phyloP scores from a whole-genome alignment of 2,797 vertebrate genomes.

The Botia almorhae region DNA sequence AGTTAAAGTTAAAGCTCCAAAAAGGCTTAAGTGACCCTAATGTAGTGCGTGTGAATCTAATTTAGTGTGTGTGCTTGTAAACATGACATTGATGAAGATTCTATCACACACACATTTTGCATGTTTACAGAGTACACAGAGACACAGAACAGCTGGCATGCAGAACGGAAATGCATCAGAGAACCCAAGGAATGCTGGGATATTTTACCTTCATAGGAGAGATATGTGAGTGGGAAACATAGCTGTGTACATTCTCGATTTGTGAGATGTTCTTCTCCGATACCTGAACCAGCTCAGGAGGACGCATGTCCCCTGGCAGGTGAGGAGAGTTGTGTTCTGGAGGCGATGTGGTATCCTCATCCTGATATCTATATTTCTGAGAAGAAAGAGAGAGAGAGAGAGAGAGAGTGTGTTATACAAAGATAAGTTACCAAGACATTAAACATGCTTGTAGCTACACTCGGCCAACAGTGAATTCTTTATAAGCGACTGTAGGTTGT shows the following conservation, averaged over 20 bases:
- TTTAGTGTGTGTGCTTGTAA: slow-evolving; percentile 10
- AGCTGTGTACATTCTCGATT: slow-evolving; percentile 94
- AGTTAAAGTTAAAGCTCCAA: not conserved
- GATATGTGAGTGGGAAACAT: slow-evolving; percentile 93
- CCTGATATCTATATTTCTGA: slow-evolving; percentile 93
- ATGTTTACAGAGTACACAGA: slow-evolving; percentile 47
- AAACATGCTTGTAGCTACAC: not conserved
- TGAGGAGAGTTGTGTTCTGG: slow-evolving; percentile 85
- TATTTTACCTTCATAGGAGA: slow-evolving; percentile 84
- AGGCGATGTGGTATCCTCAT: slow-evolving; percentile 85
- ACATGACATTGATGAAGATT: slow-evolving; percentile 41
- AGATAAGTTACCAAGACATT: not conserved
- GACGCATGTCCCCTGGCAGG: slow-evolving; percentile 78
- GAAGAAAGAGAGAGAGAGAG: not conserved
- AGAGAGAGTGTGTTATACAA: not conserved
- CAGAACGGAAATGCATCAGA: slow-evolving; percentile 16
- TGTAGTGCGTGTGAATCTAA: not conserved
- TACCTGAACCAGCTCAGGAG: slow-evolving; percentile 92
- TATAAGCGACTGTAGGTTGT: not conserved
- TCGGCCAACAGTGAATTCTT: not conserved
- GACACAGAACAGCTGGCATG: slow-evolving; percentile 32
- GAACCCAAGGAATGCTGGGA: not conserved
- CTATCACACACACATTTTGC: slow-evolving; percentile 36
- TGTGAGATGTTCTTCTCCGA: slow-evolving; percentile 95
- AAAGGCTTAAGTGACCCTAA: not conserved